Conservation (phyloP, 2,888 invertebrate species). For the Dicyrtomina minuta region DNA sequence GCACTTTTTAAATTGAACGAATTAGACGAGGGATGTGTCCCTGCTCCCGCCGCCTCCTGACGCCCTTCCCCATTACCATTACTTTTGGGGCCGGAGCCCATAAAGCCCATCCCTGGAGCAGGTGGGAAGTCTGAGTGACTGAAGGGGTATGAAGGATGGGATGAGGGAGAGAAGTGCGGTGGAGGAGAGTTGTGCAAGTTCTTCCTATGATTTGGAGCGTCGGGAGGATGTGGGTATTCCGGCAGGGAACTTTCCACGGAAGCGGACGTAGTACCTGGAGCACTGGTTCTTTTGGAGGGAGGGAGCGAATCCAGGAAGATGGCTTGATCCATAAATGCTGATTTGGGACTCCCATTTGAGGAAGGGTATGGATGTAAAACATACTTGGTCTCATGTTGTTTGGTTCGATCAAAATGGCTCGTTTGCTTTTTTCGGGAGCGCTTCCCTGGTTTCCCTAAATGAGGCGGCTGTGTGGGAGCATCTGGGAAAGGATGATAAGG, state of each 20-base stretch:
- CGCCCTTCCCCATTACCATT: neutral
- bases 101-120: neutral
- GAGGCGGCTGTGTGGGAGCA: neutral
- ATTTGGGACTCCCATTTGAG: neutral
- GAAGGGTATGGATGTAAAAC: conserved; percentile 11
- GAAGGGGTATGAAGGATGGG: too few species aligned
- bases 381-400: conserved; percentile 4
- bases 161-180: too few species aligned
- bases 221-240: neutral
- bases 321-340: neutral
- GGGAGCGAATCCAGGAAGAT: neutral
- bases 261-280: neutral
- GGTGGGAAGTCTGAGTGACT: too few species aligned
- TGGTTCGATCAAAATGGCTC: conserved; percentile 32
- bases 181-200: too few species aligned
- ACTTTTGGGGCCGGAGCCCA: neutral
- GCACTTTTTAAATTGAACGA: too few species aligned
- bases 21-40: neutral
- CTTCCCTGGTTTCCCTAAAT: neutral
- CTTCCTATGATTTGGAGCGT: neutral
- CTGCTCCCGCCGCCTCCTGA: neutral
- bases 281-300: neutral
- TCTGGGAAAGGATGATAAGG: conserved; percentile 23
- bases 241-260: neutral
- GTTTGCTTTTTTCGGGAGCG: neutral